phyloP scores from a whole-genome alignment of 1,140 invertebrate species.

The Euura lappo region DNA sequence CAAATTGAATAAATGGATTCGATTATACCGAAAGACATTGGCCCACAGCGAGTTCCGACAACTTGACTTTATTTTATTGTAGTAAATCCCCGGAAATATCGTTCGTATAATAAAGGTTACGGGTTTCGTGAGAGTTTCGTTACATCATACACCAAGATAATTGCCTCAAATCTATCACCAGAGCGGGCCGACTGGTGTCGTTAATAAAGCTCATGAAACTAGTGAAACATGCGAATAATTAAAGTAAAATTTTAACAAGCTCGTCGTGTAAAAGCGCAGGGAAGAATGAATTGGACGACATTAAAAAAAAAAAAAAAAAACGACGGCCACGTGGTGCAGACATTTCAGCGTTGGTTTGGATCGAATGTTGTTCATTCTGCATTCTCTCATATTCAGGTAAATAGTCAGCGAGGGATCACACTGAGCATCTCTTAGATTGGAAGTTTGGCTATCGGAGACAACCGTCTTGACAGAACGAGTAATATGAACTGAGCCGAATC shows the following conservation, averaged over 20 bases:
- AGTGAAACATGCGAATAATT: background rate
- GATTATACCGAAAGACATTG: too few relatives aligned
- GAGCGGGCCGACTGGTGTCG: background rate
- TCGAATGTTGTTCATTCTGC: too few relatives aligned
- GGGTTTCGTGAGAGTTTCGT: background rate
- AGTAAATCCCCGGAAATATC: too few relatives aligned
- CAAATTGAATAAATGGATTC: too few relatives aligned
- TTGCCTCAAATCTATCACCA: background rate
- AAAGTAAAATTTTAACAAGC: slow-evolving; percentile 2
- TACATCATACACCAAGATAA: background rate
- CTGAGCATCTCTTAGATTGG: background rate
- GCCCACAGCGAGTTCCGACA: too few relatives aligned
- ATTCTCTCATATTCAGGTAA: too few relatives aligned
- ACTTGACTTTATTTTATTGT: too few relatives aligned
- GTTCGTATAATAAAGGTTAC: too few relatives aligned
- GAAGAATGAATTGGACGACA: background rate
- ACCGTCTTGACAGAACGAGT: background rate
- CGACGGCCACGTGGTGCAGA: background rate
- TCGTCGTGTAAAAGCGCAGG: background rate
- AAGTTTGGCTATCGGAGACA: background rate
- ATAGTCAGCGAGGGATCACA: background rate
- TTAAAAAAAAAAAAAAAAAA: background rate
- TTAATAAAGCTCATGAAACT: background rate
- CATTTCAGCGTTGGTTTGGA: background rate
- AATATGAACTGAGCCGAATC: background rate